Evolutionary conservation across 2,888 invertebrate species (phyloP).

Genomic region (Craniophora ligustri): DNA sequence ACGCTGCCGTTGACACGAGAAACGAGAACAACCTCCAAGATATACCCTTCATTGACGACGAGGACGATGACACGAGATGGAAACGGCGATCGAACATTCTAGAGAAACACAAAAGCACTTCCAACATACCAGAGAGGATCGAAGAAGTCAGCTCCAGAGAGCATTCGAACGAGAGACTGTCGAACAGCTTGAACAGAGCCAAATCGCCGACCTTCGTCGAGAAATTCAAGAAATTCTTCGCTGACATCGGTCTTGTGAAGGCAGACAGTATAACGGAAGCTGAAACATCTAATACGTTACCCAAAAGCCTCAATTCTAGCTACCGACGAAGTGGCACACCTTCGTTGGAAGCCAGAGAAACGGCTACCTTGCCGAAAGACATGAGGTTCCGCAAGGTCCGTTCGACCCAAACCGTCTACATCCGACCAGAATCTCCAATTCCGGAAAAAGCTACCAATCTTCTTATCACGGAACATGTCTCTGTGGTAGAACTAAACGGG

Average conservation of each 20-base stretch:
- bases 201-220: slow-evolving; percentile 84
- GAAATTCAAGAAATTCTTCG: slow-evolving; percentile 83
- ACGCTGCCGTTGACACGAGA: slow-evolving; percentile 82
- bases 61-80: slow-evolving; percentile 72
- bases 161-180: slow-evolving; percentile 72
- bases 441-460: slow-evolving; percentile 63
- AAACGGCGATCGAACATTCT: slow-evolving; percentile 69
- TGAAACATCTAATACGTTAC: slow-evolving; percentile 69
- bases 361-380: slow-evolving; percentile 82
- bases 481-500: slow-evolving; percentile 80
- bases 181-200: slow-evolving; percentile 78
- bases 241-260: slow-evolving; percentile 80
- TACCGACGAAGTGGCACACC: slow-evolving; percentile 77
- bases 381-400: slow-evolving; percentile 82
- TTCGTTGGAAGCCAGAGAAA: slow-evolving; percentile 70
- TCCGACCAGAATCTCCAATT: slow-evolving; percentile 76
- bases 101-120: slow-evolving; percentile 83
- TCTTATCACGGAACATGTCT: slow-evolving; percentile 76
- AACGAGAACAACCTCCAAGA: slow-evolving; percentile 84
- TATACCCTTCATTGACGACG: slow-evolving; percentile 84
- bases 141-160: slow-evolving; percentile 76
- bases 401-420: slow-evolving; percentile 83
- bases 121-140: slow-evolving; percentile 81
- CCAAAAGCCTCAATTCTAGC: slow-evolving; percentile 77
- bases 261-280: slow-evolving; percentile 64